phyloP scores from a whole-genome alignment of 2,888 invertebrate species.

The Euspilapteryx auroguttella region DNA sequence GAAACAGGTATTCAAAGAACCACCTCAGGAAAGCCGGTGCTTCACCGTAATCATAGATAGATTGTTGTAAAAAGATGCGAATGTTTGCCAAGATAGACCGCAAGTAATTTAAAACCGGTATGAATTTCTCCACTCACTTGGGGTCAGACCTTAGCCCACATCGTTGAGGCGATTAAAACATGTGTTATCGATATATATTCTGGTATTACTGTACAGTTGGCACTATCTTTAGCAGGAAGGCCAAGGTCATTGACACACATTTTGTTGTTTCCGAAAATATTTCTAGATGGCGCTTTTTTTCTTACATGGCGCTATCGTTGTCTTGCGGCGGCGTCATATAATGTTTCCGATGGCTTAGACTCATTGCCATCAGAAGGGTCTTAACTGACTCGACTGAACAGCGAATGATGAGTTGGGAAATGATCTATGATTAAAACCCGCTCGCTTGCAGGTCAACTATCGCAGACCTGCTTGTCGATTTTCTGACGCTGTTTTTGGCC shows the following conservation, averaged over 20 bases:
- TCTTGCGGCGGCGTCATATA: constrained; percentile 5
- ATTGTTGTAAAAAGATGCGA: too few relatives aligned
- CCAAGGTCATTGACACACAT: constrained; percentile 17
- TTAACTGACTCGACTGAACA: constrained; percentile 60
- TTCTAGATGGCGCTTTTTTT: constrained; percentile 17
- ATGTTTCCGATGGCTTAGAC: background rate
- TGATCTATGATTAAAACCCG: constrained; percentile 32
- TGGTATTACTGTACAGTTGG: background rate
- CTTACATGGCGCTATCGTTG: constrained; percentile 15
- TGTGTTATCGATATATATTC: too few relatives aligned
- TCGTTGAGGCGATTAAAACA: too few relatives aligned
- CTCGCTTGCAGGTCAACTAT: constrained; percentile 39
- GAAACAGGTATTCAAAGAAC: too few relatives aligned
- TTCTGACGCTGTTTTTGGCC: constrained; percentile 47
- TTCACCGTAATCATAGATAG: too few relatives aligned
- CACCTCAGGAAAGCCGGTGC: too few relatives aligned
- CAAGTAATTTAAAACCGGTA: too few relatives aligned
- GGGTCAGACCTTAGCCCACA: too few relatives aligned
- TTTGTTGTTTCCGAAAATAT: too few relatives aligned
- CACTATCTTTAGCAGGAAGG: constrained; percentile 16
- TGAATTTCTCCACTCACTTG: too few relatives aligned
- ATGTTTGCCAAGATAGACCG: too few relatives aligned
- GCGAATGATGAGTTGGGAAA: constrained; percentile 46
- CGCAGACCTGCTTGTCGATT: constrained; percentile 32
- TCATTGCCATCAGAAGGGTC: constrained; percentile 39